These are phyloP conservation scores for Silvanus unidentatus DNA, from an alignment of 2,888 invertebrate genomes.

Conservation along the genomic window DNA sequence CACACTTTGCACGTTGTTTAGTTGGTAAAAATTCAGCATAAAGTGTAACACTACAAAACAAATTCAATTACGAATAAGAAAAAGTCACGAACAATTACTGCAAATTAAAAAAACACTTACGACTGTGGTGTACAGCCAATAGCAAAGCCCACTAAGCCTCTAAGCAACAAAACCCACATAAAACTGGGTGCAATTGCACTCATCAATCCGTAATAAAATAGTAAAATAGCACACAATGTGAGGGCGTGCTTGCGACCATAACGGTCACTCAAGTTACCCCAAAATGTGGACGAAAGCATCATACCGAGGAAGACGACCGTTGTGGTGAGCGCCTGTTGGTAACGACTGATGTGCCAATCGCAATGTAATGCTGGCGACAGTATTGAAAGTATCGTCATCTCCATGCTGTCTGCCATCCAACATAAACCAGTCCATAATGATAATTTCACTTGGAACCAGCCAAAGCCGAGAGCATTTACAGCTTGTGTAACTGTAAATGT, in stretches of 20 bases:
- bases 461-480: slow-evolving; percentile 80
- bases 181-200: slow-evolving; percentile 89
- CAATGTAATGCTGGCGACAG: slow-evolving; percentile 90
- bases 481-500: slow-evolving; percentile 83
- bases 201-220: slow-evolving; percentile 86
- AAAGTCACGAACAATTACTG: slow-evolving; percentile 16
- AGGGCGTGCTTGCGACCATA: slow-evolving; percentile 88
- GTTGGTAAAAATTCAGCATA: slow-evolving; percentile 95
- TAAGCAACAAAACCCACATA: slow-evolving; percentile 81
- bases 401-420: slow-evolving; percentile 98
- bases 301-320: slow-evolving; percentile 93
- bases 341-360: slow-evolving; percentile 84
- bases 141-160: slow-evolving; percentile 91
- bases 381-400: slow-evolving; percentile 94
- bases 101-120: slow-evolving; percentile 56
- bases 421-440: slow-evolving; percentile 80
- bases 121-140: slow-evolving; percentile 96
- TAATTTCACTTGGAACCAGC: slow-evolving; percentile 83
- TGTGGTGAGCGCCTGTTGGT: slow-evolving; percentile 88
- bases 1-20: slow-evolving; percentile 90
- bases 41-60: slow-evolving; percentile 71
- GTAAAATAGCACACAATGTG: slow-evolving; percentile 79
- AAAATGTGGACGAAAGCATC: slow-evolving; percentile 95
- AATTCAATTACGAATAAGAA: slow-evolving; percentile 17
- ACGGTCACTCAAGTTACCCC: slow-evolving; percentile 91